Evolutionary conservation across 2,113 vertebrate species (phyloP).

Genomic region (Thalassoma bifasciatum): DNA sequence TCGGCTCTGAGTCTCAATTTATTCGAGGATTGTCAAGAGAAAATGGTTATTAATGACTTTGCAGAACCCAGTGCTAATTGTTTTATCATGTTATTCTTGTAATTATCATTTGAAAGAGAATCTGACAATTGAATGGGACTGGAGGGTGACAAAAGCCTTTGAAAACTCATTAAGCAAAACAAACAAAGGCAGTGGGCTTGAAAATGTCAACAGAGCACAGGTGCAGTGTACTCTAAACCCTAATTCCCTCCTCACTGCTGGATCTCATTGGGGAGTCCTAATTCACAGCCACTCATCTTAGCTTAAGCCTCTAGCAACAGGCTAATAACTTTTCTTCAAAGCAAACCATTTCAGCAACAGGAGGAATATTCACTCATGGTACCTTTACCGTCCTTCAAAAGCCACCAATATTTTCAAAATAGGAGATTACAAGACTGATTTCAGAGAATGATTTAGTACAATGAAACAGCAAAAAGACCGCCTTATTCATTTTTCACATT

Average conservation of each 20-base stretch:
- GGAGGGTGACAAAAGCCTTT: slow-evolving; percentile 44
- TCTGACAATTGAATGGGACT: slow-evolving; percentile 50
- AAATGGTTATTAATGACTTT: slow-evolving; percentile 40
- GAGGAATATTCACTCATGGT: slow-evolving; percentile 9
- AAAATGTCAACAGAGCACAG: slow-evolving; percentile 65
- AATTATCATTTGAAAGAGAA: slow-evolving; percentile 71
- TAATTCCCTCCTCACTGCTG: slow-evolving; percentile 31
- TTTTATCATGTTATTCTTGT: slow-evolving; percentile 51
- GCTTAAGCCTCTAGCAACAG: slow-evolving; percentile 40
- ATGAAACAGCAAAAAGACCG: too few species aligned
- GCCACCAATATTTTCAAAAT: slow-evolving; percentile 1
- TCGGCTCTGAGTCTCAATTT: slow-evolving; percentile 37
- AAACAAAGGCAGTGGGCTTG: slow-evolving; percentile 42
- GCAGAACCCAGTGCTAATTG: slow-evolving; percentile 9
- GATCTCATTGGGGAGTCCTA: slow-evolving; percentile 56
- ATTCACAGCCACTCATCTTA: slow-evolving; percentile 51
- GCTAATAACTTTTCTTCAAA: slow-evolving; percentile 22
- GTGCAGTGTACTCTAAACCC: slow-evolving; percentile 43
- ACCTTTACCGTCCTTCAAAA: slow-evolving; percentile 3
- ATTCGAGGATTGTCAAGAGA: slow-evolving; percentile 20
- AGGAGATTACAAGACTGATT: neutral
- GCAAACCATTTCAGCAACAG: slow-evolving; percentile 39
- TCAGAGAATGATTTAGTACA: too few species aligned
- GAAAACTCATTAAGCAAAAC: slow-evolving; percentile 50
- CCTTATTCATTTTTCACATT: too few species aligned